phyloP scores from a whole-genome alignment of 1,140 invertebrate species.

The Caerostris darwini region DNA sequence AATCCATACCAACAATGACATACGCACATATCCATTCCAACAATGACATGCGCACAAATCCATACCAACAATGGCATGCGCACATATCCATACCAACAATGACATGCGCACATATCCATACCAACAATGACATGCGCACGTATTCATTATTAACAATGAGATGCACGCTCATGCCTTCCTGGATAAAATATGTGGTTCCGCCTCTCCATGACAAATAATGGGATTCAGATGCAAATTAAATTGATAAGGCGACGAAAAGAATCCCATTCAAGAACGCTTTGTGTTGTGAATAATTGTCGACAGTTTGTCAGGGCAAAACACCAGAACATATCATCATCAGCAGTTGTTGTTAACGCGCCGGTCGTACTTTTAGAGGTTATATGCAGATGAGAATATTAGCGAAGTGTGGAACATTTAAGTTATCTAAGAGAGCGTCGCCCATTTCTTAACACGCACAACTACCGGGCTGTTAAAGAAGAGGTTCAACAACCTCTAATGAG shows the following conservation, averaged over 20 bases:
- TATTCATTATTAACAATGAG: too few relatives aligned
- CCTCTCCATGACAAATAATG: not conserved
- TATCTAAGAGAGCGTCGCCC: not conserved
- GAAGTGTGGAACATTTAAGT: constrained; percentile 21
- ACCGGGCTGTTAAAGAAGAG: not conserved
- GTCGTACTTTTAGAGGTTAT: constrained; percentile 42
- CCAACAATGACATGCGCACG: too few relatives aligned
- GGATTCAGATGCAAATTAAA: not conserved
- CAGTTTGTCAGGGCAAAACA: not conserved
- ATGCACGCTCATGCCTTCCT: too few relatives aligned
- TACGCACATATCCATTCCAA: too few relatives aligned
- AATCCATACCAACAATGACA: too few relatives aligned
- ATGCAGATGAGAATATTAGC: constrained; percentile 51
- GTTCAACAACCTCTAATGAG: not conserved
- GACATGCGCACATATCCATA: too few relatives aligned
- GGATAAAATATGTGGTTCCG: not conserved
- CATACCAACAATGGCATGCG: too few relatives aligned
- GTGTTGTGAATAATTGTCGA: not conserved
- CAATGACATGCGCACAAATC: too few relatives aligned
- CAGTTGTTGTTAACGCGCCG: not conserved
- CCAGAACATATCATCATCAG: not conserved
- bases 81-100: too few relatives aligned
- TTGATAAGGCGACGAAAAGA: not conserved
- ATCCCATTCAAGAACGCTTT: constrained; percentile 2
- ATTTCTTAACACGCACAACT: not conserved